Percentiles rank a stretch among this genome's conserved stretches.
These are phyloP conservation scores for Procavia capensis DNA, from an alignment of 2,113 vertebrate species.

Conservation along the genomic window DNA sequence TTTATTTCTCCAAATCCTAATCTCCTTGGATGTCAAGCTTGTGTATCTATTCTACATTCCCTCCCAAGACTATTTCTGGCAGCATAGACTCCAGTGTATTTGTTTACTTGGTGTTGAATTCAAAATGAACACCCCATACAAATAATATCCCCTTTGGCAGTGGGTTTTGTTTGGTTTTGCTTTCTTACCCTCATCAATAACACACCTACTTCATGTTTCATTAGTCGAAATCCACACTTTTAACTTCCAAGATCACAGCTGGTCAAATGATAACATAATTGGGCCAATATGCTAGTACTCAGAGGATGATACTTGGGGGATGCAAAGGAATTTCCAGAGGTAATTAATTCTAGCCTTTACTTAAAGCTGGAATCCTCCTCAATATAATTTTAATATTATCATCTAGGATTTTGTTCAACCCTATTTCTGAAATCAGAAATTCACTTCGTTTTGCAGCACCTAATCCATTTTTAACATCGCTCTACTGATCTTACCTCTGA, in stretches of 20 bases:
- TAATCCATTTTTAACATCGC: background rate
- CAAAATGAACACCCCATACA: background rate
- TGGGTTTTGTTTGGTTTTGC: too few species aligned
- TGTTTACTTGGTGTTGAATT: background rate
- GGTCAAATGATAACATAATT: background rate
- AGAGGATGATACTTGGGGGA: background rate
- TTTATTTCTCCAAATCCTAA: slow-evolving; percentile 32
- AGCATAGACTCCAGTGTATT: background rate
- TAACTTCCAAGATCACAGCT: slow-evolving; percentile 24
- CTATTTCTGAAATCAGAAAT: slow-evolving; percentile 33
- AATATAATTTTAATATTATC: background rate
- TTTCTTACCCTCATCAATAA: background rate
- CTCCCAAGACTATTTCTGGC: background rate
- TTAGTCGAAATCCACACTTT: background rate
- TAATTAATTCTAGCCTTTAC: slow-evolving; percentile 30
- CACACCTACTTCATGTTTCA: background rate
- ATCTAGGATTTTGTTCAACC: background rate
- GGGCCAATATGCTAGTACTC: background rate
- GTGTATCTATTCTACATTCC: background rate
- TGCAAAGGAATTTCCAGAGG: background rate
- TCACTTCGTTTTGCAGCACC: background rate
- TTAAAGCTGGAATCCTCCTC: background rate
- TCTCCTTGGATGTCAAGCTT: slow-evolving; percentile 33
- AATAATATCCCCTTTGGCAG: background rate
- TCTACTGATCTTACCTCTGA: background rate